Evolutionary conservation across 1,140 invertebrate species (phyloP), one percentile per base, ranked within the genome.

Genomic region (Drosophila quadrilineata): DNA sequence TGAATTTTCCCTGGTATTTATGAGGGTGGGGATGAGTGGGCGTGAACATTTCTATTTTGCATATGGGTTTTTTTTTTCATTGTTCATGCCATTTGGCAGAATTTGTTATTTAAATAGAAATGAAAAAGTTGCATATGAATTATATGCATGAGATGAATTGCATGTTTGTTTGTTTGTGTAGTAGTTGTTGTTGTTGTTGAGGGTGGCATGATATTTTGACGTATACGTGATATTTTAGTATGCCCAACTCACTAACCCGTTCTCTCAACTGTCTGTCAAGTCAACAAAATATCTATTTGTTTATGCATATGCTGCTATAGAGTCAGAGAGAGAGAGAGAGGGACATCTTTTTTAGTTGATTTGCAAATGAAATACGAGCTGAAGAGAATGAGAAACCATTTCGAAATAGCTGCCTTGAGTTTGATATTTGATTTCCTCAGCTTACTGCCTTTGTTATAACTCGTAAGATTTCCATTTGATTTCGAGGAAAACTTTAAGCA

Each of bases 31-130:
- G 21, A 1, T 16, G 41, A 6, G 31, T n/a, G 12, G 21, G 19
- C n/a, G 10, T 41, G 40, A 3, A 43, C 22, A 17, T 41, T 24
- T 66, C 50, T 52, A 54, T 54, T 71, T 71, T 71, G 66, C 75
- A 79, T 68, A 65, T 35, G 76, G 28, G n/a, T n/a, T n/a, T n/a
- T n/a, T n/a, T n/a, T n/a, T 59, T 45, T 58, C 50, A 57, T 77
- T 77, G 54, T 73, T 59, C 52, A 49, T 50, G 60, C 66, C 52
- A 52, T 65, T 70, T 72, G 54, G 21, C 22, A 38, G 52, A 76
- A 60, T 71, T 57, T 71, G 52, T 73, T 71, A 75, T 80, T 82
- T 73, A 82, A 84, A 76, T 82, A 59, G 56, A 54, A 65, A n/a
- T n/a, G n/a, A n/a, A 60, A 52, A 56, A 60, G 49, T 71, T 75